Conservation (phyloP, 2,113 vertebrate species). For the Tympanuchus pallidicinctus region DNA sequence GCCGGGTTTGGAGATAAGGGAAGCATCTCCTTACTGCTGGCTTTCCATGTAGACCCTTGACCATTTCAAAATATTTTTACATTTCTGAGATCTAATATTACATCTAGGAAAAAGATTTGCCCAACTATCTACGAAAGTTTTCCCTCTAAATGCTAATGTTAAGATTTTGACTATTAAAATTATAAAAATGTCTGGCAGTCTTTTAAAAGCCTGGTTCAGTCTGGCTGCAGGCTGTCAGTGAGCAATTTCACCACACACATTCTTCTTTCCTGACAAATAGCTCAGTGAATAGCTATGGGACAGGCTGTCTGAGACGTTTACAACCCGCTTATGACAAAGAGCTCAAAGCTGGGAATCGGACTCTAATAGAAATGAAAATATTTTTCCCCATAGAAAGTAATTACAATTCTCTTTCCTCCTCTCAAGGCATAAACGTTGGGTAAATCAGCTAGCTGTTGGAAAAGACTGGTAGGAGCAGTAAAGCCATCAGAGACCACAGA, state of each 20-base stretch:
- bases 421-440: constrained; percentile 1
- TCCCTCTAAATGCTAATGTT: constrained; percentile 16
- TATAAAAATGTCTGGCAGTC: neutral
- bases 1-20: neutral
- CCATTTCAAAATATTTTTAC: neutral
- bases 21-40: neutral
- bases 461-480: constrained; percentile 22
- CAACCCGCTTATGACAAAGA: neutral
- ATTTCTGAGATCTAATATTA: constrained; percentile 2
- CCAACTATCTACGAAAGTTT: constrained; percentile 22
- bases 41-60: neutral
- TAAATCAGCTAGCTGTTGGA: neutral
- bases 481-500: constrained; percentile 3
- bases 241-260: neutral
- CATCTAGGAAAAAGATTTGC: neutral
- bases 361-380: constrained; percentile 45
- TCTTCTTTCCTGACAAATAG: constrained; percentile 31
- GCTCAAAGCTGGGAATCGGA: neutral
- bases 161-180: constrained; percentile 21
- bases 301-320: constrained; percentile 33
- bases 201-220: neutral
- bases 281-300: neutral
- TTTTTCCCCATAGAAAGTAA: neutral
- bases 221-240: neutral
- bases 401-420: constrained; percentile 1